These are phyloP conservation scores for Drosophila flavopinicola DNA, from an alignment of 2,888 invertebrate species.

Conservation along the genomic window DNA sequence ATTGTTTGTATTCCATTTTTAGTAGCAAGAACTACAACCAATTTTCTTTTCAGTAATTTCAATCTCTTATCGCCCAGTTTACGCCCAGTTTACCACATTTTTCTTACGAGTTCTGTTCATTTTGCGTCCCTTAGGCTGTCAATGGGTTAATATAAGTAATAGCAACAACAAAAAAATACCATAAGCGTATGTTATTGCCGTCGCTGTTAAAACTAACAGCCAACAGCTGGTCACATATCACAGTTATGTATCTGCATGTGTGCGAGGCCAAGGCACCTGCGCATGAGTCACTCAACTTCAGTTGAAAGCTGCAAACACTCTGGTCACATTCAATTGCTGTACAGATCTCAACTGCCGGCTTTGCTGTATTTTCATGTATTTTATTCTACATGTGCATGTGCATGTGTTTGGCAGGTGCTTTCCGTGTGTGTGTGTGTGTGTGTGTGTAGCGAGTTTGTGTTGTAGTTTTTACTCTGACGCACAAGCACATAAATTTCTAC, in stretches of 20 bases:
- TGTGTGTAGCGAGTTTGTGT: slow-evolving; percentile 65
- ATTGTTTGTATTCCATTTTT: background rate
- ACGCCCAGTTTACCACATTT: slow-evolving; percentile 32
- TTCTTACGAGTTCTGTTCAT: background rate
- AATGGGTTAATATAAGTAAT: slow-evolving; percentile 14
- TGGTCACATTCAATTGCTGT: slow-evolving; percentile 55
- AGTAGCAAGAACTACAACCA: slow-evolving; percentile 4
- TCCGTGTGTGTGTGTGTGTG: slow-evolving; percentile 66
- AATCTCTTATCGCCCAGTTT: slow-evolving; percentile 7
- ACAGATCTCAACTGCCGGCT: slow-evolving; percentile 49
- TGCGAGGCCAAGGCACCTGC: slow-evolving; percentile 47
- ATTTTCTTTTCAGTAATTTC: slow-evolving; percentile 8
- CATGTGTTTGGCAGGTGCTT: slow-evolving; percentile 73
- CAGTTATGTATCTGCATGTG: slow-evolving; percentile 18
- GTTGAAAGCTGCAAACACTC: slow-evolving; percentile 36
- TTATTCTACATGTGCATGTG: slow-evolving; percentile 21
- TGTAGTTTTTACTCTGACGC: slow-evolving; percentile 67
- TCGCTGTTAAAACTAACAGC: slow-evolving; percentile 36
- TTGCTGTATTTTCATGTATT: slow-evolving; percentile 17
- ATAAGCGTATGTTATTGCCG: slow-evolving; percentile 18
- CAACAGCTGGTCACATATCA: slow-evolving; percentile 49
- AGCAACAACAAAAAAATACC: slow-evolving; percentile 4
- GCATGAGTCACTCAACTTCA: slow-evolving; percentile 55
- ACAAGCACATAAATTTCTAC: slow-evolving; percentile 32
- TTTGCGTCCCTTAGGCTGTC: background rate